Conservation (phyloP, 2,113 vertebrate genomes). For the Triplophysa rosa region DNA sequence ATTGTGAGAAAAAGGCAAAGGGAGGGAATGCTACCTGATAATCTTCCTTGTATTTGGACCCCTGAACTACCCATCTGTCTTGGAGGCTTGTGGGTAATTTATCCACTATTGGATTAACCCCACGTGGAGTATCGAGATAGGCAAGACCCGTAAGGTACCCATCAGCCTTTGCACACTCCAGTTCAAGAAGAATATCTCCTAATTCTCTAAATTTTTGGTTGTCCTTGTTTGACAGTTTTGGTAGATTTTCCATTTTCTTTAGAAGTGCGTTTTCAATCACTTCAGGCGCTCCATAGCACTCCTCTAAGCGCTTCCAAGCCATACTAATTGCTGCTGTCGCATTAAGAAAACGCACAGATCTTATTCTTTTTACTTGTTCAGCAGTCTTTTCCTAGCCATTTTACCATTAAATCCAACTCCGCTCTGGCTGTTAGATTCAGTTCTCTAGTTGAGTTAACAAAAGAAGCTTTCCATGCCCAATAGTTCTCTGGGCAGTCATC, state of each 20-base stretch:
- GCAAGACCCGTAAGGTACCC: too few species aligned
- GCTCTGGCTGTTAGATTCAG: slow-evolving; percentile 12
- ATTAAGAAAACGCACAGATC: slow-evolving; percentile 11
- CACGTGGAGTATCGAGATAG: slow-evolving; percentile 38
- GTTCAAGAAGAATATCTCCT: slow-evolving; percentile 18
- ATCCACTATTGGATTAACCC: slow-evolving; percentile 43
- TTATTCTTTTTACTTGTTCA: slow-evolving; percentile 14
- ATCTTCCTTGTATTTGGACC: slow-evolving; percentile 39
- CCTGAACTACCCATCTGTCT: slow-evolving; percentile 34
- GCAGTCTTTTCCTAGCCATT: slow-evolving; percentile 7
- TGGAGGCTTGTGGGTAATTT: slow-evolving; percentile 40
- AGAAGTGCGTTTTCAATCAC: slow-evolving; percentile 35
- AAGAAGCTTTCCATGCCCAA: slow-evolving; percentile 35
- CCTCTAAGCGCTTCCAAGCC: slow-evolving; percentile 10
- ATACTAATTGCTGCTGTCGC: neutral
- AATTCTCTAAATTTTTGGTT: slow-evolving; percentile 19
- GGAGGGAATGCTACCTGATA: slow-evolving; percentile 37
- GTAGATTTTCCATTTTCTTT: slow-evolving; percentile 38
- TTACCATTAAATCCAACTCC: slow-evolving; percentile 15
- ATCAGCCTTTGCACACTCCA: slow-evolving; percentile 19
- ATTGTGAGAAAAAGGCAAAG: slow-evolving; percentile 24
- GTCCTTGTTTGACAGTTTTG: slow-evolving; percentile 31
- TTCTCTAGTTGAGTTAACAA: neutral
- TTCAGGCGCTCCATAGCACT: slow-evolving; percentile 20
- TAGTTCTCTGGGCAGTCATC: neutral